Percentiles rank a stretch among this genome's conserved stretches.
These are phyloP conservation scores for Sacculina carcini DNA, from an alignment of 2,888 invertebrate species.

Conservation along the genomic window DNA sequence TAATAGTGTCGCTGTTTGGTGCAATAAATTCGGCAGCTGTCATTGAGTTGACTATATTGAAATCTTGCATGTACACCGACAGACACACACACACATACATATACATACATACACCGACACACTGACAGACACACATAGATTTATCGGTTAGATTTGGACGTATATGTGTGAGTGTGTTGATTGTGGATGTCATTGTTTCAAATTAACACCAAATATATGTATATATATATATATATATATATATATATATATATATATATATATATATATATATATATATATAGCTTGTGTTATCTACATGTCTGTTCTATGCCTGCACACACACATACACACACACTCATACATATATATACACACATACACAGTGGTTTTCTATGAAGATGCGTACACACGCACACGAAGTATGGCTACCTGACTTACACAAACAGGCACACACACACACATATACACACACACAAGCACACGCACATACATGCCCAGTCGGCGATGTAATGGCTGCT, in stretches of 20 bases:
- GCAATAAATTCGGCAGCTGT: not conserved
- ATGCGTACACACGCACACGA: not conserved
- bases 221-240: not conserved
- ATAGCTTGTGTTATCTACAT: not conserved
- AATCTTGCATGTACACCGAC: not conserved
- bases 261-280: too few species aligned
- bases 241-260: slow-evolving; percentile 2
- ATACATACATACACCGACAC: not conserved
- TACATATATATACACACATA: not conserved
- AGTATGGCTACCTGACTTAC: too few species aligned
- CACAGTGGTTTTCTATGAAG: not conserved
- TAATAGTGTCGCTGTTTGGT: too few species aligned
- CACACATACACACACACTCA: not conserved
- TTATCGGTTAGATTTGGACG: too few species aligned
- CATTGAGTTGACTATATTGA: not conserved
- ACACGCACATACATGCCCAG: too few species aligned
- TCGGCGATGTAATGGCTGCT: too few species aligned
- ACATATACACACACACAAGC: too few species aligned
- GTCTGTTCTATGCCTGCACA: not conserved
- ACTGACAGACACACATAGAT: too few species aligned
- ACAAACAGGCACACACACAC: too few species aligned
- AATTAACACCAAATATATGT: not conserved
- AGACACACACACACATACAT: not conserved
- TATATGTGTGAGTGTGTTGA: too few species aligned
- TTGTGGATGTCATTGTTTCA: not conserved